A percentile compares a stretch with the other conserved stretches of the same genome.
These are phyloP conservation scores for Globia sparganii DNA, from an alignment of 2,888 invertebrate genomes.

Conservation along the genomic window DNA sequence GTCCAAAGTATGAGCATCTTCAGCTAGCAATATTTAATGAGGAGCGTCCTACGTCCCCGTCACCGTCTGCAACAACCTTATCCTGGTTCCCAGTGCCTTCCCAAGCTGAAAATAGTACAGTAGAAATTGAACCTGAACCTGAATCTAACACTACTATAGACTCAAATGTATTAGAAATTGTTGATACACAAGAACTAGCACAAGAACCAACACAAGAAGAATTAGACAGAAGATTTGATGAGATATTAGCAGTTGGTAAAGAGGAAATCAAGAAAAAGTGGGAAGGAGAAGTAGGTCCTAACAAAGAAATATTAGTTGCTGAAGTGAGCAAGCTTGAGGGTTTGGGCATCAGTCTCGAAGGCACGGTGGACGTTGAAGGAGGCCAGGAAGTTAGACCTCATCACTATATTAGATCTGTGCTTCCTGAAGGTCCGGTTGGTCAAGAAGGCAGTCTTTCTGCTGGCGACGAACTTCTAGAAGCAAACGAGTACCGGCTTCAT, in stretches of 20 bases:
- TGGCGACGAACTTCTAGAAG: constrained; percentile 99
- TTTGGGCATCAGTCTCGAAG: constrained; percentile 98
- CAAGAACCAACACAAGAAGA: constrained; percentile 91
- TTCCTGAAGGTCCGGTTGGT: constrained; percentile 99
- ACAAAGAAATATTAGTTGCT: constrained; percentile 97
- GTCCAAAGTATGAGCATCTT: constrained; percentile 97
- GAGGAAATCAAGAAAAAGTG: constrained; percentile 95
- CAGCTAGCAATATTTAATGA: constrained; percentile 95
- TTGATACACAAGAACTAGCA: constrained; percentile 75
- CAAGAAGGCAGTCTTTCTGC: constrained; percentile 96
- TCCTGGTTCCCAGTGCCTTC: constrained; percentile 96
- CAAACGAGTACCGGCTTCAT: constrained; percentile 97
- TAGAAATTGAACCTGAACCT: constrained; percentile 93
- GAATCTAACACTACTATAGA: constrained; percentile 95
- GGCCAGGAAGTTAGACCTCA: constrained; percentile 99
- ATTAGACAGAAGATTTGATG: constrained; percentile 87
- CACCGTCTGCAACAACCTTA: constrained; percentile 95
- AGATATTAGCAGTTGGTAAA: constrained; percentile 88
- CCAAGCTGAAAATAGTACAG: constrained; percentile 90
- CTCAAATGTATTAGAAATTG: constrained; percentile 92
- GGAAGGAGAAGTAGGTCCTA: constrained; percentile 94
- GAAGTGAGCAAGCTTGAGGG: constrained; percentile 98
- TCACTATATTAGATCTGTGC: constrained; percentile 98
- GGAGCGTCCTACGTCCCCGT: constrained; percentile 91
- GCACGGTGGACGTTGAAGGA: constrained; percentile 99